Base-by-base conservation (phyloP, 2,888 invertebrate genomes). In the Limnephilus auricula region DNA sequence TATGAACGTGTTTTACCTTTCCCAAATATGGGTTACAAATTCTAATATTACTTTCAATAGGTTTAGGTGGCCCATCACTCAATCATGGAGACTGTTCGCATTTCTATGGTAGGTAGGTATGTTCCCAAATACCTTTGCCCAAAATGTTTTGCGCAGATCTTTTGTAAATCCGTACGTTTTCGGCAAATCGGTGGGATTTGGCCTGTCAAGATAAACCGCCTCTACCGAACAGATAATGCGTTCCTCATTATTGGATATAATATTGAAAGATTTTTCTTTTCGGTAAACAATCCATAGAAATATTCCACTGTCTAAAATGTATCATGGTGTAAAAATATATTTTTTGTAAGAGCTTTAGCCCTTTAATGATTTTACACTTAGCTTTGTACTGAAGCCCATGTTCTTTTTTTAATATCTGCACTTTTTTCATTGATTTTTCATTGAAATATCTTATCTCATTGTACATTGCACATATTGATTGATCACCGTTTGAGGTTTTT, bases 131-230 rank as follows among this genome's bases (percentile, higher is more conserved):
- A 65, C 65, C 25, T 65, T 65, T 65, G 25, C 65, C 65, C 65
- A 65, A 65, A 65, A 65, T 65, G n/a, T 65, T 65, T 65, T 65
- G 65, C 65, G 65, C 65, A n/a, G 65, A 34, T 85, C 84, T 40
- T 85, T 40, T 25, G 84, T 37, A 85, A 37, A 85, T 85, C 37
- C n/a, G 84, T 37, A 40, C 84, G 84, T 30, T 85, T 85, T 37
- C 84, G 30, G 40, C 13, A 85, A 85, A 85, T 34, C 84, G 37
- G 84, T 85, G 40, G 40, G 84, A 85, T 85, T 85, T 40, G n/a
- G 84, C 37, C 84, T 40, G 84, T 85, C 84, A 40, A 37, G 84
- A 85, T 85, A 85, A 85, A 85, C 25, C n/a, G 30, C 45, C 32
- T 85, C 37, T 15, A 85, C 25, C 40, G 30, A 85, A 85, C 84